Evolutionary conservation across 2,113 vertebrate species (phyloP), one percentile per base, ranked within the genome.

Genomic region (Lophura nycthemera): DNA sequence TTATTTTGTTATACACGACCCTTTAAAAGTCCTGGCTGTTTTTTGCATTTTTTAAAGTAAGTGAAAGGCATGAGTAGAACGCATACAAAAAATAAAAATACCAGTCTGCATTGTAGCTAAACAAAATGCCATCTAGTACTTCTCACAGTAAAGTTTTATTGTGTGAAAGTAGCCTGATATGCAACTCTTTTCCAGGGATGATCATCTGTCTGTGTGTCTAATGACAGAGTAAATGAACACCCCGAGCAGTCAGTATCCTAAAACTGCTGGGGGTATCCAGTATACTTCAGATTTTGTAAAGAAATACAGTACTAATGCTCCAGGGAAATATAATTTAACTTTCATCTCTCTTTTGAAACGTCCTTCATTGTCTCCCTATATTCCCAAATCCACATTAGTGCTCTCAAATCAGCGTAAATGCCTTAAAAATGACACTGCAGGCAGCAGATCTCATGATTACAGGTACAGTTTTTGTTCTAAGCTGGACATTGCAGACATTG

Each of bases 401-500:
- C 50, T 88, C 48, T 72, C 45, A 48, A 66, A 92, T 93, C 86
- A 87, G n/a, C 36, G 42, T 73, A 86, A 86, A 95, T 38, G 21
- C 45, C 76, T 73, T 89, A 83, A 66, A 92, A 96, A 75, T 61
- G 65, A 77, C 85, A 25, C 40, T 57, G 56, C 63, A 66, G 88
- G 80, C 91, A 89, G 70, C 66, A 75, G 74, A 76, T 76, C 73
- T 86, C 89, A 17, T 70, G 92, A 91, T 95, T 92, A 42, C 93
- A 97, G 94, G 97, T 96, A 96, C 77, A 2, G 4, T 82, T 93
- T 84, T 76, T 90, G 92, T 90, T 67, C 88, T 43, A 30, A 91
- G 86, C 77, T 93, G 82, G 85, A 89, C 72, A 59, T 93, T 85
- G 83, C 80, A 94, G 67, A 97, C 94, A 88, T 95, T 95, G 96